Base-by-base conservation (phyloP, 2,888 invertebrate species). In the Drosophila imparisetae region DNA sequence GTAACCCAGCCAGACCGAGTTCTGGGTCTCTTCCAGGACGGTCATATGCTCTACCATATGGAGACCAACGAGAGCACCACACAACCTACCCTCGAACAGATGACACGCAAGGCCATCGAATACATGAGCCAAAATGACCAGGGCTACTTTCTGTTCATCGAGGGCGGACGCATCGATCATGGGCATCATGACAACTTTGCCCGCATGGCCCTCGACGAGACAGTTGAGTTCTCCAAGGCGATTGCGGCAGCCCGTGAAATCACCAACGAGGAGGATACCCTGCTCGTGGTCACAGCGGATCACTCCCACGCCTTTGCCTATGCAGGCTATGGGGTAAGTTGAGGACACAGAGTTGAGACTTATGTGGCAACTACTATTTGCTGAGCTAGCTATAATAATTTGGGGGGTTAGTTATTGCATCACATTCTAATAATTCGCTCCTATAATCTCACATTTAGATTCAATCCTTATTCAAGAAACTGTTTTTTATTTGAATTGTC, bases 271-370 rank as follows among this genome's bases (percentile, higher is more conserved):
- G 93, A 95, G 0, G 96, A 98, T 24, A 98, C 98, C 0, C 93
- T 98, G 30, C 94, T 97, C 13, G 94, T 98, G 2, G 97, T 97
- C 18, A 96, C 97, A 0, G 94, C 97, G 0, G 97, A 97, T 92
- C 97, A 97, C 89, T 95, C 96, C 2, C 97, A 97, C 90, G 95
- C 96, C 0, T 95, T 97, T 94, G 94, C 94, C 15, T 94, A 95
- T 65, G 95, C 94, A 32, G 97, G 97, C 0, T 97, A 97, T 91
- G 95, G 96, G 49, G 93, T 93, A 78, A 90, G 89, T 75, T 21
- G 18, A 29, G 1, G 3, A 0, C 13, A 13, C 1, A 29, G 2
- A 18, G 15, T 32, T 32, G 21, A 10, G 10, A 21, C 45, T 21
- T 15, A 1, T 21, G 5, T 21, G 15, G 5, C 21, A 15, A 15